Percentiles rank a stretch among this genome's conserved stretches.
phyloP scores from a whole-genome alignment of 2,113 vertebrate species.

The Dicentrarchus labrax region DNA sequence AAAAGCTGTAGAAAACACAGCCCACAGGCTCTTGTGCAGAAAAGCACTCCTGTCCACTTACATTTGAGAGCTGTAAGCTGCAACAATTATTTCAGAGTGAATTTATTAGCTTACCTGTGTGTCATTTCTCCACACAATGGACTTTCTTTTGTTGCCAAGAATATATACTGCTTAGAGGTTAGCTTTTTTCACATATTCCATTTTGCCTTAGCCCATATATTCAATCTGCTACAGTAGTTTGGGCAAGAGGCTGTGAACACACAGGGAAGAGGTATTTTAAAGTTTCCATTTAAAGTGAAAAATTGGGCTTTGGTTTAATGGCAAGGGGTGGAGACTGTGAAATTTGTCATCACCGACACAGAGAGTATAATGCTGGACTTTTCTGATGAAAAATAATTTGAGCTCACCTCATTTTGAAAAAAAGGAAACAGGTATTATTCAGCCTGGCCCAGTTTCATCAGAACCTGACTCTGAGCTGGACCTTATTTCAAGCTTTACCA shows the following conservation, averaged over 20 bases:
- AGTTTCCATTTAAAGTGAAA: conserved; percentile 32
- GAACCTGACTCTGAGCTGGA: neutral
- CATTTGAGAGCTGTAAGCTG: neutral
- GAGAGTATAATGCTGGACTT: neutral
- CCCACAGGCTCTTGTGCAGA: conserved; percentile 8
- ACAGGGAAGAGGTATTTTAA: conserved; percentile 36
- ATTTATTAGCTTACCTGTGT: conserved; percentile 27
- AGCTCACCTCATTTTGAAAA: conserved; percentile 18
- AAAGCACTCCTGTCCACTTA: conserved; percentile 23
- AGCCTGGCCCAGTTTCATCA: neutral
- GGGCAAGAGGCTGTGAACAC: conserved; percentile 24
- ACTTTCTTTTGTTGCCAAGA: conserved; percentile 36
- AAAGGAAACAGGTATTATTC: neutral
- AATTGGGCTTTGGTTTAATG: conserved; percentile 38
- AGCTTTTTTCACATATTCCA: conserved; percentile 4
- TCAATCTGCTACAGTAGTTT: conserved; percentile 29
- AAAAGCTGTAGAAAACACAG: conserved; percentile 12
- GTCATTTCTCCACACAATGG: conserved; percentile 28
- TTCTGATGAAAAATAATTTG: neutral
- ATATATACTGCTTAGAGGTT: conserved; percentile 16
- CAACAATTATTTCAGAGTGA: conserved; percentile 42
- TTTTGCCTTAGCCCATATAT: conserved; percentile 34
- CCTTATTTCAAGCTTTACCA: neutral
- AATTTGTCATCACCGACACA: conserved; percentile 32
- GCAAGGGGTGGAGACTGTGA: conserved; percentile 23